phyloP scores from a whole-genome alignment of 37 sponge, comb jelly and placozoan genomes.

The Aphrocallistes beatrix region DNA sequence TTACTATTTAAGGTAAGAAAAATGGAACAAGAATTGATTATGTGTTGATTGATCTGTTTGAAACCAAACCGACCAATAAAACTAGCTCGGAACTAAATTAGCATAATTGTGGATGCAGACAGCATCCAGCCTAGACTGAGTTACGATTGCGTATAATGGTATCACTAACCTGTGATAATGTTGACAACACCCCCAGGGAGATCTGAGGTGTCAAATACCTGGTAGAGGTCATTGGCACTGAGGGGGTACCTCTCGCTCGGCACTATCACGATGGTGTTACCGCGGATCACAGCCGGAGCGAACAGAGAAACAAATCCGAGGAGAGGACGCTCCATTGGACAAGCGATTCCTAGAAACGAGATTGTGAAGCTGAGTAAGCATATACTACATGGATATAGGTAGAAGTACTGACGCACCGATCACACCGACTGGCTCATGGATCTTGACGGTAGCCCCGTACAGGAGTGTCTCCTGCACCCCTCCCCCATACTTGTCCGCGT shows the following conservation, averaged over 20 bases:
- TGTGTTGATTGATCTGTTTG: no score
- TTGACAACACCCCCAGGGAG: constrained; percentile 98
- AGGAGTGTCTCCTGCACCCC: constrained; percentile 86
- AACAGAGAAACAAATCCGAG: constrained; percentile 88
- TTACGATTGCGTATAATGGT: no score
- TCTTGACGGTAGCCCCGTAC: constrained; percentile 73
- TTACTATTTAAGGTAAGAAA: background rate
- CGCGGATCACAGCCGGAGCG: constrained; percentile 86
- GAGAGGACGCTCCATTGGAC: constrained; percentile 79
- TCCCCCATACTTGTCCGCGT: constrained; percentile 95
- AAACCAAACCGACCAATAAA: no score
- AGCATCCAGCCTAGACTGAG: no score
- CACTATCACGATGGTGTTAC: constrained; percentile 85
- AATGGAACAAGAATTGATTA: no score
- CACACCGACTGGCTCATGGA: constrained; percentile 91
- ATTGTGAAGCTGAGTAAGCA: background rate
- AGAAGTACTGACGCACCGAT: constrained; percentile 27
- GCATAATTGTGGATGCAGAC: no score
- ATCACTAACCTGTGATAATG: constrained; percentile 63
- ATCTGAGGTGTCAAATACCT: constrained; percentile 97
- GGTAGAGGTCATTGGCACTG: constrained; percentile 85
- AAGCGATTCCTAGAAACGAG: constrained; percentile 61
- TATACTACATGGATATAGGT: background rate
- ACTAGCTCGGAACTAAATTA: no score
- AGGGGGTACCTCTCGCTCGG: constrained; percentile 87